Base-by-base conservation (phyloP, 2,888 invertebrate genomes). In the Atrina japonica region DNA sequence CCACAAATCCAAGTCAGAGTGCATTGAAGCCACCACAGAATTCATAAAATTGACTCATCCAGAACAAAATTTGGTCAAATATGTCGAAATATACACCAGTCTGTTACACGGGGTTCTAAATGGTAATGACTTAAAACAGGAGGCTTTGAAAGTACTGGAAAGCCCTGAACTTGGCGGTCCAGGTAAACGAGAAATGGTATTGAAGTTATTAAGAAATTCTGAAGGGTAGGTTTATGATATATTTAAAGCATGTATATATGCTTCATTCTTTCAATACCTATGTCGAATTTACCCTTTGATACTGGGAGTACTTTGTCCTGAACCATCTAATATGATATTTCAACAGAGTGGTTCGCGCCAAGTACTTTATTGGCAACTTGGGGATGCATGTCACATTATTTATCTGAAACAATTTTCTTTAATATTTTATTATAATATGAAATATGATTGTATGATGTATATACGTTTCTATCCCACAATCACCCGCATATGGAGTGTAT, bases 1-100 rank as follows among this genome's bases (percentile, higher is more conserved):
- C n/a, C 77, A 82, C 69, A 81, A 71, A 58, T 70, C 85, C 2
- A 85, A 84, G 47, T 73, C 78, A 7, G 85, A 87, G 16, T 86
- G 86, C 77, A 83, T 79, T 6, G 71, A 71, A 40, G 73, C 72
- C n/a, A 72, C 84, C 0, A 76, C 83, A 52, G 86, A 86, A 25
- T 84, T 86, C 60, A 66, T 88, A 6, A 83, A 83, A 29, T 79
- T 86, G 64, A 86, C 88, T 1, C 87, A 88, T 49, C 88, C 87
- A 2, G 84, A 77, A n/a, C 76, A 79, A 3, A 72, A 75, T 3
- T 72, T 88, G 7, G 65, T 81, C 14, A 81, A 83, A 0, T 87
- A 77, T 64, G 76, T 88, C 23, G 85, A 87, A 25, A 52, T 81
- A 27, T 88, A 88, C 53, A 75, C 86, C 2, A 67, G 83, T n/a